Evolutionary conservation across 2,888 invertebrate genomes (phyloP).

Genomic region (Cosmopolites sordidus): DNA sequence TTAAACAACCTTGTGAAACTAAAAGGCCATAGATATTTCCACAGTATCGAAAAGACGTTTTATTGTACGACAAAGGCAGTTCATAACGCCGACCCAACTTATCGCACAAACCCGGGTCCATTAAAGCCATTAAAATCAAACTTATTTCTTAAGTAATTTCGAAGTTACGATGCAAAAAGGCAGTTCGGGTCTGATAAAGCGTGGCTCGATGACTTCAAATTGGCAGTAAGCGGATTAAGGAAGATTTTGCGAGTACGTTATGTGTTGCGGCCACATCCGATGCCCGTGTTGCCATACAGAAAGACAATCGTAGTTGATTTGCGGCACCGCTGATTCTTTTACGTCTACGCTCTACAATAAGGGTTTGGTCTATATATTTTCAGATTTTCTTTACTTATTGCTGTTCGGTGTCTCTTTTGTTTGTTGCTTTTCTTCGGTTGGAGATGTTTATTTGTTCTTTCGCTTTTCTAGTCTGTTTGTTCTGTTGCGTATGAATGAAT

Average conservation of each 20-base stretch:
- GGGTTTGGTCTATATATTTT: too few species aligned
- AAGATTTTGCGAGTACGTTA: constrained; percentile 21
- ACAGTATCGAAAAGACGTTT: constrained; percentile 22
- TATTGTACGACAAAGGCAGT: constrained; percentile 27
- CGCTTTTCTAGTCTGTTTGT: too few species aligned
- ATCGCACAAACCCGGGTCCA: constrained; percentile 23
- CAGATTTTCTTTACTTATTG: too few species aligned
- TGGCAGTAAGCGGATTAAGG: constrained; percentile 28
- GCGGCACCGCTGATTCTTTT: background rate
- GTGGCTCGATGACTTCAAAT: constrained; percentile 24
- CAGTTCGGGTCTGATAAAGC: constrained; percentile 25
- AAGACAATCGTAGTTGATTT: constrained; percentile 8
- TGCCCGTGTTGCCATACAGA: constrained; percentile 15
- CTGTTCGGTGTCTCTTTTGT: too few species aligned
- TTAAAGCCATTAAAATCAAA: constrained; percentile 29
- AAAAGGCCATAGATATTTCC: constrained; percentile 22
- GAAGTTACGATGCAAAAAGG: constrained; percentile 28
- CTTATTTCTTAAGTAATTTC: constrained; percentile 29
- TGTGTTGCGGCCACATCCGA: constrained; percentile 10
- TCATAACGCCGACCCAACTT: constrained; percentile 25
- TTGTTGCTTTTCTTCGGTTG: too few species aligned
- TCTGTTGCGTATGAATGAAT: too few species aligned
- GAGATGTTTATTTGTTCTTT: too few species aligned
- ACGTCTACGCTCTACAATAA: too few species aligned
- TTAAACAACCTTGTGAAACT: constrained; percentile 16